Evolutionary conservation across 2,797 vertebrate species (phyloP).

Genomic region (Gallinago stenura): DNA sequence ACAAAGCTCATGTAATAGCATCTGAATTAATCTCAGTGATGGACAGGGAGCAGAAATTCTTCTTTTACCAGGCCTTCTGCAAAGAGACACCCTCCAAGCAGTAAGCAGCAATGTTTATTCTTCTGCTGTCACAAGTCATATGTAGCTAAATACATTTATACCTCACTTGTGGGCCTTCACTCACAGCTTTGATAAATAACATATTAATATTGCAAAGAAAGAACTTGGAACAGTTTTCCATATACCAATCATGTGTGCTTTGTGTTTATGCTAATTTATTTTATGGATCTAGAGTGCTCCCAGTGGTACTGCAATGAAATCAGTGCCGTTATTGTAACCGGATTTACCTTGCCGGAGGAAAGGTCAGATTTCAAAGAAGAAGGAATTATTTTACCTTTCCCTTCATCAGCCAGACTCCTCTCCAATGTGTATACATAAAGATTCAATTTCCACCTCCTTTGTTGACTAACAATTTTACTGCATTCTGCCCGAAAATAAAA

Average conservation of each 20-base stretch:
- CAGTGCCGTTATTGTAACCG: neutral
- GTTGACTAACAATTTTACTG: neutral
- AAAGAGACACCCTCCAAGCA: neutral
- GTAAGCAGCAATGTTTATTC: neutral
- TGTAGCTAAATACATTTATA: neutral
- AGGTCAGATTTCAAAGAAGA: slow-evolving; percentile 34
- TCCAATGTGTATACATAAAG: neutral
- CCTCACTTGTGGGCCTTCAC: neutral
- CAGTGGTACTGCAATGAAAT: slow-evolving; percentile 44
- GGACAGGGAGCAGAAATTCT: neutral
- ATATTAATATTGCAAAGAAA: neutral
- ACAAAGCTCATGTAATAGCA: neutral
- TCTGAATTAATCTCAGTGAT: neutral
- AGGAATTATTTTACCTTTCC: slow-evolving; percentile 23
- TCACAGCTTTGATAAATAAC: slow-evolving; percentile 16
- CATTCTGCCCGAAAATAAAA: neutral
- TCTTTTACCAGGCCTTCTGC: neutral
- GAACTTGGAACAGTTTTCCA: neutral
- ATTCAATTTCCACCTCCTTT: neutral
- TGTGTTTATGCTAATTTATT: slow-evolving; percentile 55
- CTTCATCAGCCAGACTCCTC: neutral
- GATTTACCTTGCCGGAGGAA: slow-evolving; percentile 29
- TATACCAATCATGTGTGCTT: neutral
- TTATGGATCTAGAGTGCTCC: slow-evolving; percentile 44
- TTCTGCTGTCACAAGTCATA: neutral